Conservation (phyloP, 2,888 invertebrate genomes). For the Tuberolachnus salignus region DNA sequence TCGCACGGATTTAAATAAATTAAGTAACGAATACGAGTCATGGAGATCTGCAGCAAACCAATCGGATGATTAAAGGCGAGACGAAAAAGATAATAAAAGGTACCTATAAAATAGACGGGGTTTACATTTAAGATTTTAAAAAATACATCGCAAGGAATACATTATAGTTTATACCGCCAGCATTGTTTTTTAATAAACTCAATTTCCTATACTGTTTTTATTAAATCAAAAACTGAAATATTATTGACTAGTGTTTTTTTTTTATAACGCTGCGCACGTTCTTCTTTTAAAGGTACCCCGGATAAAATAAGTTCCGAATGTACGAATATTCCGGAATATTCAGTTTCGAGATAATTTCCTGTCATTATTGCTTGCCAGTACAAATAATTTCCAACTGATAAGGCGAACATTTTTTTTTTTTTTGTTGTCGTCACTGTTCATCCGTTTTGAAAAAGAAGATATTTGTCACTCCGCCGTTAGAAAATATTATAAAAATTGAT, state of each 20-base stretch:
- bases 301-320: neutral
- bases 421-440: no score
- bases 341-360: no score
- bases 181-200: constrained; percentile 5
- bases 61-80: no score
- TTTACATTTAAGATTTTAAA: neutral
- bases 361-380: neutral
- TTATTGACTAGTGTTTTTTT: neutral
- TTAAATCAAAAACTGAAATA: constrained; percentile 5
- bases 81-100: no score
- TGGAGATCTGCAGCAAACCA: no score
- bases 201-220: constrained; percentile 17
- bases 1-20: no score
- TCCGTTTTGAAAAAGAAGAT: no score
- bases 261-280: neutral
- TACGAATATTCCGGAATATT: no score
- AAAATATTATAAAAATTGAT: neutral
- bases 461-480: no score
- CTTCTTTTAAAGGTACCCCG: neutral
- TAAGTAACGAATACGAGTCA: no score
- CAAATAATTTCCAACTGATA: neutral
- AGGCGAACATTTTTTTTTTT: neutral
- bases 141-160: neutral
- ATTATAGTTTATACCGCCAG: neutral
- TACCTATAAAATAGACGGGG: no score